Conservation (phyloP, 2,888 invertebrate species). For the Synanthedon myopaeformis region DNA sequence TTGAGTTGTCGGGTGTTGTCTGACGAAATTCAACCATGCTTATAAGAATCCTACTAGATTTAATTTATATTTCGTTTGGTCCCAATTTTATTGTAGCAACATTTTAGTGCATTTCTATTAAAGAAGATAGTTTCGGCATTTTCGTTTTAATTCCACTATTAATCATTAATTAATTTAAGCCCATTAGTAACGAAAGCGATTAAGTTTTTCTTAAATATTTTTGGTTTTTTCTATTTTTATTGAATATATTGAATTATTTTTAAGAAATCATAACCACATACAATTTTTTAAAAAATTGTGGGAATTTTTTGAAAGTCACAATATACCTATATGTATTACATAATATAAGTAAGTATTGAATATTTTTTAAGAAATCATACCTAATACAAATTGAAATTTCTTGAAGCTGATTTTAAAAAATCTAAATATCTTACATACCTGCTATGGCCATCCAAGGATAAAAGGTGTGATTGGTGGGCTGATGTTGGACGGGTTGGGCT, state of each 20-base stretch:
- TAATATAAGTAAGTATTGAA: too few relatives aligned
- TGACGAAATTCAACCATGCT: conserved; percentile 24
- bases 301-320: too few relatives aligned
- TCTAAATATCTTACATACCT: conserved; percentile 76
- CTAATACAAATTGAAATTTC: conserved; percentile 1
- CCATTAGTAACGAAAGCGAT: neutral
- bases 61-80: conserved; percentile 7
- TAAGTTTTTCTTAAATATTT: too few relatives aligned
- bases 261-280: neutral
- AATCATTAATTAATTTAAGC: neutral
- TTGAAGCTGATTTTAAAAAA: neutral
- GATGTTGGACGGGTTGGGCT: conserved; percentile 89
- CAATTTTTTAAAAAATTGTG: too few relatives aligned
- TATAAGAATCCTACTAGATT: conserved; percentile 45
- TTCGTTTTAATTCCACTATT: neutral
- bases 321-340: too few relatives aligned
- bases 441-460: conserved; percentile 99
- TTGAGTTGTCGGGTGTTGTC: conserved; percentile 33
- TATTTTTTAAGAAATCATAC: neutral
- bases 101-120: conserved; percentile 39
- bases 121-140: neutral
- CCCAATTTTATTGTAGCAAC: conserved; percentile 9
- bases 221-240: too few relatives aligned
- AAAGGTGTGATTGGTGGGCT: conserved; percentile 92
- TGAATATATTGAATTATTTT: too few relatives aligned